These are phyloP conservation scores for Peribatodes rhomboidaria DNA, from an alignment of 2,888 invertebrate genomes.

Conservation along the genomic window DNA sequence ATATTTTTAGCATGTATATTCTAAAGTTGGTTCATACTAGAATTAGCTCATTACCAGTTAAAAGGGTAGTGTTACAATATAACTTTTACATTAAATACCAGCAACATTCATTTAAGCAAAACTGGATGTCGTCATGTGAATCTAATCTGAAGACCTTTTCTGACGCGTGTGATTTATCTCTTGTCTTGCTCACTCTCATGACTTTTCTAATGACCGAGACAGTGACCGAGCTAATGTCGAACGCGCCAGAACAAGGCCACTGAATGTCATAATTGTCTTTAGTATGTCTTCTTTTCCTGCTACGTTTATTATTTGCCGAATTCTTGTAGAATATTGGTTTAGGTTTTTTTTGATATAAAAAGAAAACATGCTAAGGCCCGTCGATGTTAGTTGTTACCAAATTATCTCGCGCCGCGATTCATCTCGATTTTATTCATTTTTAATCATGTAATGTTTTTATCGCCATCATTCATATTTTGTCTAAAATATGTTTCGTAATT, in stretches of 20 bases:
- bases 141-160: too few species aligned
- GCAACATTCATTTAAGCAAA: slow-evolving; percentile 46
- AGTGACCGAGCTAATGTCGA: too few species aligned
- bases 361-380: slow-evolving; percentile 57
- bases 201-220: too few species aligned
- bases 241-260: too few species aligned
- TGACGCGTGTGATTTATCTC: too few species aligned
- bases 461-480: not conserved
- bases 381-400: slow-evolving; percentile 59
- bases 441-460: not conserved
- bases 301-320: slow-evolving; percentile 10
- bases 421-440: slow-evolving; percentile 11
- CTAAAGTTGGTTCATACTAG: not conserved
- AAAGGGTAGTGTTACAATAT: not conserved
- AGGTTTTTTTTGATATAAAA: slow-evolving; percentile 3
- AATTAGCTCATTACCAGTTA: slow-evolving; percentile 14
- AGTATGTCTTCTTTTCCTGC: slow-evolving; percentile 32
- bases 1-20: slow-evolving; percentile 3
- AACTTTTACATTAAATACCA: too few species aligned
- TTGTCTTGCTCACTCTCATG: too few species aligned
- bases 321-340: slow-evolving; percentile 2
- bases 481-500: too few species aligned
- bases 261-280: slow-evolving; percentile 17
- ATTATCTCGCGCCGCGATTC: slow-evolving; percentile 28
- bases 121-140: slow-evolving; percentile 41